Evolutionary conservation across 2,113 vertebrate genomes (phyloP), one percentile per base, ranked within the genome.

Genomic region (Grantiella picta): DNA sequence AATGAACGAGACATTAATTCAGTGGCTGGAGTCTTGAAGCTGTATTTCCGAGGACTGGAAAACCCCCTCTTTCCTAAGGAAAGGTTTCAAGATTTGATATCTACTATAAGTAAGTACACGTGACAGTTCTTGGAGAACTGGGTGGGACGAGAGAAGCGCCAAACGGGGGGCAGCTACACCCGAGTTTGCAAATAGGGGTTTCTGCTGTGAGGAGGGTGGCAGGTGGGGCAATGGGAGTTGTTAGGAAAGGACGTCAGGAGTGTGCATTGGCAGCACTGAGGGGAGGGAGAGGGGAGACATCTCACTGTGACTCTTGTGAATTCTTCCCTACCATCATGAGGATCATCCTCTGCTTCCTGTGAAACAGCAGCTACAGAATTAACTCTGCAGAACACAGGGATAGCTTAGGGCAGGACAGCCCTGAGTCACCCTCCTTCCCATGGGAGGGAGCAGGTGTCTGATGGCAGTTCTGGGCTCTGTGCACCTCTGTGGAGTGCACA

Each of bases 41-140:
- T 99, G 70, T 99, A 99, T 96, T 99, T 99, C 98, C 98, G 99
- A 96, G 99, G 99, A 57, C 98, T 99, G 98, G 99, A 99, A 98
- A 99, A 99, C 94, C 98, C 99, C 12, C 98, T 99, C 96, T 99
- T 99, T 98, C 99, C 99, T 80, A 99, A 99, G 98, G 99, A 99
- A 97, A 98, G 98, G 96, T 99, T 99, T 98, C 98, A 99, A 82
- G 99, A 99, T 97, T 98, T 99, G 96, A 98, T 99, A 97, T 99
- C 99, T 92, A 99, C 99, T 59, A 99, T 99, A 93, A 99, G 99
- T 99, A 97, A 99, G 99, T 99, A 95, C 40, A 24, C 7, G 29
- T n/a, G 71, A 4, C 65, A 27, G 60, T 68, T 88, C 50, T 45
- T 45, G 11, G 35, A 36, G 38, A 42, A 2, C 1, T 29, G 56